These are phyloP conservation scores for Anabacerthia variegaticeps DNA, from an alignment of 2,797 vertebrate genomes.

Conservation along the genomic window DNA sequence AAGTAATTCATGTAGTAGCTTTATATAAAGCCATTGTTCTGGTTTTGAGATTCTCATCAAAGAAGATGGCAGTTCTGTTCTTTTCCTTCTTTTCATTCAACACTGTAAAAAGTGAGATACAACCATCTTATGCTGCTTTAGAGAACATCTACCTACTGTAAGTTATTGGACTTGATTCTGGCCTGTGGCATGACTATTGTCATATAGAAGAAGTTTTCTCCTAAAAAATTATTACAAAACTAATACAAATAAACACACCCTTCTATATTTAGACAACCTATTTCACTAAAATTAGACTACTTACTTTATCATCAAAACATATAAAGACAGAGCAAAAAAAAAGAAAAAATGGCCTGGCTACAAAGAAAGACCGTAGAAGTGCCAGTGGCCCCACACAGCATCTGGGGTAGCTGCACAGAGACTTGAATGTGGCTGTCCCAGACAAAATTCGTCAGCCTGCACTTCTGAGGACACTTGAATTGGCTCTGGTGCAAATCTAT, in stretches of 20 bases:
- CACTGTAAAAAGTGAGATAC: not conserved
- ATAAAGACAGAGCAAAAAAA: not conserved
- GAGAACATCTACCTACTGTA: not conserved
- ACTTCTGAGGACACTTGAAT: not conserved
- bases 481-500: not conserved
- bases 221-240: not conserved
- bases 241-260: not conserved
- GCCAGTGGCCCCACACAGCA: accelerated
- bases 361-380: not conserved
- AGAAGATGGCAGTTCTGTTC: not conserved
- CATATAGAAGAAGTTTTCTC: not conserved
- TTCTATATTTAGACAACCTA: not conserved
- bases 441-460: not conserved
- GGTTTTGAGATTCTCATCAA: not conserved
- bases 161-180: not conserved
- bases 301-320: not conserved
- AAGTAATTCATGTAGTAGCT: not conserved
- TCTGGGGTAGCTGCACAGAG: not conserved
- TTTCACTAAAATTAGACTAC: not conserved
- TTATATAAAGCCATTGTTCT: not conserved
- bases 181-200: not conserved
- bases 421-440: not conserved
- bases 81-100: not conserved
- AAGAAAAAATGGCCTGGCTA: not conserved
- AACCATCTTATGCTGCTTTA: not conserved